These are phyloP conservation scores for Selene dorsalis DNA, from an alignment of 2,797 vertebrate species.

Conservation along the genomic window DNA sequence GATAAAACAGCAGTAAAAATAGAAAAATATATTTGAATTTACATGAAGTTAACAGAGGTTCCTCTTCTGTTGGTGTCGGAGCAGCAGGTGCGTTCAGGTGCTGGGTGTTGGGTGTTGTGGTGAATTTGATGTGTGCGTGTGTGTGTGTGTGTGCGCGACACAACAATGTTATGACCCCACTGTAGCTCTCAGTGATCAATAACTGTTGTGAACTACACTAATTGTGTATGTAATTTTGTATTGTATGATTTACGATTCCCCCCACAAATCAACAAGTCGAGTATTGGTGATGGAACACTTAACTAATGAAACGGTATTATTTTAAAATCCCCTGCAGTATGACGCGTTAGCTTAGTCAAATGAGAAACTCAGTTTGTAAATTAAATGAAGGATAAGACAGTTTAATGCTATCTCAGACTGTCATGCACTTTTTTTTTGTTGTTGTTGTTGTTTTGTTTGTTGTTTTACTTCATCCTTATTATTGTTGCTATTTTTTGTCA, in stretches of 20 bases:
- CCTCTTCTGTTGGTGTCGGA: background rate
- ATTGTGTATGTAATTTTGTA: background rate
- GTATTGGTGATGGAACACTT: background rate
- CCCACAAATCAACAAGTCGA: background rate
- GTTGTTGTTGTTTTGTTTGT: background rate
- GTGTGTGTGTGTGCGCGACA: background rate
- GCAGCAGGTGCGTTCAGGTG: constrained; percentile 32
- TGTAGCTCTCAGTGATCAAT: no score
- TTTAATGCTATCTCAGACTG: no score
- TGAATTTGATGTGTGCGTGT: no score
- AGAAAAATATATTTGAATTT: background rate
- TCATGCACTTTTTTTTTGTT: background rate
- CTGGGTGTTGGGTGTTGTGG: background rate
- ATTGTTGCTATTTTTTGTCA: background rate
- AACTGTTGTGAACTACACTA: background rate
- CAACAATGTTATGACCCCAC: background rate
- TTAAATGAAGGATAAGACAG: background rate
- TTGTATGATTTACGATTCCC: background rate
- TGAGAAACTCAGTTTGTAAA: background rate
- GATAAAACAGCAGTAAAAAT: background rate
- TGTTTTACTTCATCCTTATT: background rate
- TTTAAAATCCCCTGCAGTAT: background rate
- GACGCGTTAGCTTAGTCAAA: no score
- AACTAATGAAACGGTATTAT: background rate
- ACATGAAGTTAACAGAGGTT: fast-evolving